Conservation (phyloP, 2,888 invertebrate genomes). For the Acronicta leporina region DNA sequence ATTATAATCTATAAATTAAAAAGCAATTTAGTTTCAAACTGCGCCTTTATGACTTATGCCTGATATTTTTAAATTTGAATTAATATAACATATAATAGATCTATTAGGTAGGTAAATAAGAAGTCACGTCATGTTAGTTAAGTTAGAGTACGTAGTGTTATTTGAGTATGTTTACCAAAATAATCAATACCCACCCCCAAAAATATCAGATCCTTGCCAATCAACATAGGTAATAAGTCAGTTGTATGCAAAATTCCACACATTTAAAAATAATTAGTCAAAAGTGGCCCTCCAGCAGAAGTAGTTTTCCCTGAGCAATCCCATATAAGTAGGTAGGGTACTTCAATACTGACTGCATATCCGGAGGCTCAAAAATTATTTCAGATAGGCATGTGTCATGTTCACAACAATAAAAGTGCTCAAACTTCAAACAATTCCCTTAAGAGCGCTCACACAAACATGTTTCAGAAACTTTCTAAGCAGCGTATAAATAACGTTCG, state of each 20-base stretch:
- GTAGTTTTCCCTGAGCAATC: constrained; percentile 34
- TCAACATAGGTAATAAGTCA: not conserved
- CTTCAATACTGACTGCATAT: constrained; percentile 3
- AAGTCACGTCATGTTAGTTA: too few relatives aligned
- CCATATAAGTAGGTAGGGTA: not conserved
- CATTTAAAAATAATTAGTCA: constrained; percentile 26
- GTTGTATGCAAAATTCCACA: constrained; percentile 6
- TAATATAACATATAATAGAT: too few relatives aligned
- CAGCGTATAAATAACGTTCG: constrained; percentile 85
- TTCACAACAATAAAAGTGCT: constrained; percentile 73
- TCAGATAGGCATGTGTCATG: constrained; percentile 42
- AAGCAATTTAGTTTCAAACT: constrained; percentile 23
- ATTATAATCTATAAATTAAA: constrained; percentile 30
- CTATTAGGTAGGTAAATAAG: too few relatives aligned
- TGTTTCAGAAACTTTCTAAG: constrained; percentile 84
- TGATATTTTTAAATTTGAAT: too few relatives aligned
- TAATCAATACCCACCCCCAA: not conserved
- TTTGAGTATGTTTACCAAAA: not conserved
- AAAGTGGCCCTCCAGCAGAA: constrained; percentile 15
- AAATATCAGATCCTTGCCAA: not conserved
- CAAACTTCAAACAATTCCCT: constrained; percentile 79
- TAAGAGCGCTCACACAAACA: constrained; percentile 80
- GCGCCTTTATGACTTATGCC: too few relatives aligned
- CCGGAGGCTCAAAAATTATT: constrained; percentile 18
- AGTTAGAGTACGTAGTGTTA: too few relatives aligned